phyloP scores from a whole-genome alignment of 2,797 vertebrate species.

The Malacoraja senta region DNA sequence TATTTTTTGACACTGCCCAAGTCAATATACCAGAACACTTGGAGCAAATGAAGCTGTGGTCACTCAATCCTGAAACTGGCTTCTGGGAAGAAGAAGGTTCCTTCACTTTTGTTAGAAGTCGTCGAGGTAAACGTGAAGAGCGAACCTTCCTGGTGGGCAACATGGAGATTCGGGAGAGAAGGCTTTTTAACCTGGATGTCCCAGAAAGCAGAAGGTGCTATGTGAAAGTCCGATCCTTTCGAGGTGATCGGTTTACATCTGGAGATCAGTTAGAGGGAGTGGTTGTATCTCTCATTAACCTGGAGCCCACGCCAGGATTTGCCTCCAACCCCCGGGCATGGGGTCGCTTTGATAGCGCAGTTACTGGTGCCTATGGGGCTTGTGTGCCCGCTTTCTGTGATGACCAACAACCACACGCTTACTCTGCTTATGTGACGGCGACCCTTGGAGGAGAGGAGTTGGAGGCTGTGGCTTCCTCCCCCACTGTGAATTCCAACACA shows the following conservation, averaged over 20 bases:
- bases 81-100: slow-evolving; percentile 93
- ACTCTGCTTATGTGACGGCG: slow-evolving; percentile 81
- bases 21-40: slow-evolving; percentile 84
- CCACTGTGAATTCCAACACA: slow-evolving; percentile 78
- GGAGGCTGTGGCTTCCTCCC: slow-evolving; percentile 78
- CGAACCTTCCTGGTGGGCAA: slow-evolving; percentile 93
- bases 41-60: slow-evolving; percentile 90
- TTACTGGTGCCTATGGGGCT: slow-evolving; percentile 82
- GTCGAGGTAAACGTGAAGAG: slow-evolving; percentile 77
- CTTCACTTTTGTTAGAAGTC: slow-evolving; percentile 70
- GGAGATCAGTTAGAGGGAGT: slow-evolving; percentile 91
- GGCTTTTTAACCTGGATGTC: slow-evolving; percentile 93
- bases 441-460: slow-evolving; percentile 90
- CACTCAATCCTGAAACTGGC: slow-evolving; percentile 86
- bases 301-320: slow-evolving; percentile 81
- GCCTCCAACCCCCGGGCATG: slow-evolving; percentile 87
- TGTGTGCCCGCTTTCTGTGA: slow-evolving; percentile 94
- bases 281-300: slow-evolving; percentile 85
- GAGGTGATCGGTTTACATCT: slow-evolving; percentile 83
- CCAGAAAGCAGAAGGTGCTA: slow-evolving; percentile 91
- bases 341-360: slow-evolving; percentile 88
- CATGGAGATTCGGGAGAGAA: slow-evolving; percentile 92
- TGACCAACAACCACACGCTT: slow-evolving; percentile 77
- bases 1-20: slow-evolving; percentile 80
- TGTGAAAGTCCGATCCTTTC: slow-evolving; percentile 83